Evolutionary conservation across 2,797 vertebrate species (phyloP), one percentile per base, ranked within the genome.

Genomic region (Tapera naevia): DNA sequence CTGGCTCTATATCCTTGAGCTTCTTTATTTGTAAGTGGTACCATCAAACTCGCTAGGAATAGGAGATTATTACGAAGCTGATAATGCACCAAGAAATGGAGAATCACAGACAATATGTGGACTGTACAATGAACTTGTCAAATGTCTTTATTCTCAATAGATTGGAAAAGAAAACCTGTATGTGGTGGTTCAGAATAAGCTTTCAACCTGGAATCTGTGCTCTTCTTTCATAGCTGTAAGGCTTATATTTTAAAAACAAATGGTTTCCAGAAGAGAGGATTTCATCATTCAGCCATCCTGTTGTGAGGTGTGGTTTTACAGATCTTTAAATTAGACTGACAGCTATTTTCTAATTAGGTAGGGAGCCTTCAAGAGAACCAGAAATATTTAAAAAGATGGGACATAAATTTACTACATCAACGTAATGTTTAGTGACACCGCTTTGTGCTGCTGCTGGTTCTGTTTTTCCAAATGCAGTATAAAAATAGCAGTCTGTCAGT

Each of bases 341-440:
- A 89, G 70, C 62, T 22, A 25, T 86, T 94, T 92, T 88, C 46
- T 88, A 46, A 78, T 88, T 67, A 93, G 64, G 32, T 48, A 56
- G 58, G 66, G 28, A 86, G 16, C 76, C 76, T 86, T 83, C 66
- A 69, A 35, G 72, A 71, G 74, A 79, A 70, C n/a, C 24, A 84
- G 60, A 86, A 86, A 35, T 69, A 73, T 80, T 89, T 43, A 22
- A 92, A 76, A 87, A 80, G 43, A 33, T 43, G 56, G 24, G 27
- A 78, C 33, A 30, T 60, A 45, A 65, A 82, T 90, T 89, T 93
- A 39, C 45, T 74, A 3, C 32, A 16, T 91, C 56, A 48, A 24
- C 0, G 3, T 85, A 70, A 73, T 27, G 11, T 69, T 93, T 86
- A 69, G 58, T 73, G 80, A 72, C 58, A 10, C 25, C 7, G 18